Evolutionary conservation across 2,888 invertebrate species (phyloP), one percentile per base, ranked within the genome.

Genomic region (Melanotus villosus): DNA sequence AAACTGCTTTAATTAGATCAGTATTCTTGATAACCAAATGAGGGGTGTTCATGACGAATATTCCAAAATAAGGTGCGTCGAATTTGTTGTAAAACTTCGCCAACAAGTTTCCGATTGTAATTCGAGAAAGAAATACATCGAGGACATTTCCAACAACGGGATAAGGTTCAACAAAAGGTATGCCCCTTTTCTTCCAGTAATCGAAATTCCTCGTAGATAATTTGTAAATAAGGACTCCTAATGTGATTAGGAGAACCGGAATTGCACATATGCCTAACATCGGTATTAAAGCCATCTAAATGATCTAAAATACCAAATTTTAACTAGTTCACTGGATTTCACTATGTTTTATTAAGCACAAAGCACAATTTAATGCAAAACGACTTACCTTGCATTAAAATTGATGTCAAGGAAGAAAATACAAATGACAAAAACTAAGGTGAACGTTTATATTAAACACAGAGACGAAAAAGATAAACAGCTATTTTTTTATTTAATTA

Each of bases 31-130:
- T 69, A 1, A 87, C 69, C 0, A 87, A 65, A 30, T 82, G 82
- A 0, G 86, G 87, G 52, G 83, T 84, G 68, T 85, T 82, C 45
- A 85, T 81, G 36, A 85, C 83, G 72, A 84, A 87, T 47, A 86
- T 82, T 7, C 87, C 87, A 6, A 85, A 76, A 65, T 78, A 84
- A 1, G 79, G 80, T 41, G 76, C 72, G 7, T 32, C 5, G 7
- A 75, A 75, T 47, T 65, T 41, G 52, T 79, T 73, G 67, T 82
- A 82, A n/a, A 80, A 70, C 9, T 76, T 65, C 56, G 76, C 74
- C 1, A 81, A 47, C 19, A 75, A 79, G 10, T 79, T 74, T 0
- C 79, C 79, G 14, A 81, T 68, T 0, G 80, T 80, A 9, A 52
- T 64, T 70, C 75, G 80, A 2, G 80, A 75, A 0, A 77, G 50